Evolutionary conservation across 2,888 invertebrate genomes (phyloP).

Genomic region (Leptarthrus brevirostris): DNA sequence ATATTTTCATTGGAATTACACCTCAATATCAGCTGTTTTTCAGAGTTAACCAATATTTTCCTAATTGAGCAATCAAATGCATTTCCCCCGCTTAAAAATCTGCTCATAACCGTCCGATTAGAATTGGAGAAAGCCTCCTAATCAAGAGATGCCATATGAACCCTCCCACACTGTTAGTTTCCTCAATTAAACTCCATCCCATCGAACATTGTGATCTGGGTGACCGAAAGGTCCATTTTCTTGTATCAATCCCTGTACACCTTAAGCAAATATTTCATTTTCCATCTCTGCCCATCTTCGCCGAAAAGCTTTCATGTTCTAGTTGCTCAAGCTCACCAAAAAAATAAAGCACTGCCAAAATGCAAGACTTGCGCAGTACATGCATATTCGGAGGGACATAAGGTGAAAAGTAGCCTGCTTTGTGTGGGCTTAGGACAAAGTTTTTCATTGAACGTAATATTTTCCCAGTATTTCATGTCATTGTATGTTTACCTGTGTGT

Average conservation of each 20-base stretch:
- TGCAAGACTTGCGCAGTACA: not conserved
- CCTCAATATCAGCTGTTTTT: no score
- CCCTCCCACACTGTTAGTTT: slow-evolving; percentile 20
- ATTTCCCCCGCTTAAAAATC: no score
- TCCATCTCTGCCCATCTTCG: not conserved
- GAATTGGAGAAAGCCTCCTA: no score
- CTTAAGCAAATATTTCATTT: slow-evolving; percentile 13
- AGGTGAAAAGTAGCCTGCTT: slow-evolving; percentile 41
- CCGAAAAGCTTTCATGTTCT: slow-evolving; percentile 5
- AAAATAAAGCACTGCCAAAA: not conserved
- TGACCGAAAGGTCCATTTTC: not conserved
- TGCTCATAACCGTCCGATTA: no score
- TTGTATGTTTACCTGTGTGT: slow-evolving; percentile 17
- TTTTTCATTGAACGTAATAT: slow-evolving; percentile 34
- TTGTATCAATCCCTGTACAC: not conserved
- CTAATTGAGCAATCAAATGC: no score
- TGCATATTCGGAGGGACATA: not conserved
- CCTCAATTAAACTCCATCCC: slow-evolving; percentile 20
- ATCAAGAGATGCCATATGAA: not conserved
- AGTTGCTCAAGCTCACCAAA: slow-evolving; percentile 3
- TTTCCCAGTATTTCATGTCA: slow-evolving; percentile 39
- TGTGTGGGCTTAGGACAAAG: slow-evolving; percentile 21
- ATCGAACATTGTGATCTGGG: slow-evolving; percentile 12
- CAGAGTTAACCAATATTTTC: no score
- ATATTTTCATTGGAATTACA: no score